Base-by-base conservation (phyloP, 2,797 vertebrate species). In the Microctenopoma steveboyesi region DNA sequence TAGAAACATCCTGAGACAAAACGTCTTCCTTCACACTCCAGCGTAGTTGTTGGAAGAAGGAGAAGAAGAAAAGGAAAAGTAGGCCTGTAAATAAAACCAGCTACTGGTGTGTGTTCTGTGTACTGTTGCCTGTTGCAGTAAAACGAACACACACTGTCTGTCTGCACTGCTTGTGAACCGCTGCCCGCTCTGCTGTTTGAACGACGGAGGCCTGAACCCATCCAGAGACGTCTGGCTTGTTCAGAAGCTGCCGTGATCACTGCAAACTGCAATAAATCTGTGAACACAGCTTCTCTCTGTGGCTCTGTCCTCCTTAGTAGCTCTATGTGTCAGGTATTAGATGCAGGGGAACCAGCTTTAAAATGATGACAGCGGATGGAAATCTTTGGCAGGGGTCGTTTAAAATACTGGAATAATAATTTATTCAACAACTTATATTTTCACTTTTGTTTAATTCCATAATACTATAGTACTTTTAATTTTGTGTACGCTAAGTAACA, bases 211-310 rank as follows among this genome's bases (percentile, higher is more conserved):
- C 5, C 49, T 14, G 27, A 75, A 69, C 62, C 42, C 37, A 47
- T 50, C 51, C 33, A 14, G 40, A 43, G n/a, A 84, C 68, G 57
- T 64, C 57, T 79, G 69, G 73, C 70, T 62, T 43, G 72, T 75
- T 73, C 54, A 52, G 43, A 54, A 18, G 7, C 69, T 49, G 69
- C 72, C 80, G 65, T 70, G 58, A 18, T 18, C 18, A 18, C 18
- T 18, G 18, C 18, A 58, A 82, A 65, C 42, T 74, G 72, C 72
- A 90, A 87, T 90, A 90, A 87, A 89, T 73, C 74, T 73, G 12
- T 75, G 27, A 53, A 68, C 74, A 50, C 54, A 28, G 51, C 64
- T 54, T 61, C 60, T 42, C 8, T 62, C 8, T 59, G 66, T 8
- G 22, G 3, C 3, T 73, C 46, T 66, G 50, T 78, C 53, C 16